Evolutionary conservation across 1,140 invertebrate genomes (phyloP).

Genomic region (Aphelenchoides besseyi): DNA sequence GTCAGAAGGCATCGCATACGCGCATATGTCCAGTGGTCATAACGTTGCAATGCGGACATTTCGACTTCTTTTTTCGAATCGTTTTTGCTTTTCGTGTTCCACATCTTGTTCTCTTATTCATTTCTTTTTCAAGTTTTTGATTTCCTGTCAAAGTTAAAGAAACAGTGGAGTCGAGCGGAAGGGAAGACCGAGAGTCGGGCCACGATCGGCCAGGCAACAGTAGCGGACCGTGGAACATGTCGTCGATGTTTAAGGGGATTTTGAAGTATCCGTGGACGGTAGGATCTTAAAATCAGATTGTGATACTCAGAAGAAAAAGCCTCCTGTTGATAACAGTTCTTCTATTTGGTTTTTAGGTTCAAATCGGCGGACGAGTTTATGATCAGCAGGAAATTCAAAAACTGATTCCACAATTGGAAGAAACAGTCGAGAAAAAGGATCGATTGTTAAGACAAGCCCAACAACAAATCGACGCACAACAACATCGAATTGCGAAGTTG

Average conservation of each 20-base stretch:
- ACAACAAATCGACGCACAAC: constrained; percentile 44
- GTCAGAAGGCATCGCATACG: neutral
- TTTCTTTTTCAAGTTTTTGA: neutral
- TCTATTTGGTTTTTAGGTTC: constrained; percentile 48
- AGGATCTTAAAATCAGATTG: constrained; percentile 25
- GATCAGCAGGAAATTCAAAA: constrained; percentile 61
- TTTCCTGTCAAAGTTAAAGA: neutral
- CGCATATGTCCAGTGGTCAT: no score
- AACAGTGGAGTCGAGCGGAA: neutral
- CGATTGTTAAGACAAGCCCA: constrained; percentile 54
- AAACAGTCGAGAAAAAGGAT: constrained; percentile 57
- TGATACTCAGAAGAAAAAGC: neutral
- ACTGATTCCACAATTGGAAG: constrained; percentile 60
- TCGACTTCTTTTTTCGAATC: neutral
- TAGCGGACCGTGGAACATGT: constrained; percentile 9
- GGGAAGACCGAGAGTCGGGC: neutral
- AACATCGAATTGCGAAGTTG: constrained; percentile 51
- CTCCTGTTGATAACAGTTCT: no score
- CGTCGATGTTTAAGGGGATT: constrained; percentile 41
- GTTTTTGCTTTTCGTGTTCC: neutral
- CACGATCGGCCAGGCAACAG: neutral
- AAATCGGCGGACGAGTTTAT: constrained; percentile 56
- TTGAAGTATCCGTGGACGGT: constrained; percentile 45
- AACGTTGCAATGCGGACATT: neutral
- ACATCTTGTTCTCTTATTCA: neutral